Evolutionary conservation across 2,797 vertebrate genomes (phyloP).

Genomic region (Rhinella marina): DNA sequence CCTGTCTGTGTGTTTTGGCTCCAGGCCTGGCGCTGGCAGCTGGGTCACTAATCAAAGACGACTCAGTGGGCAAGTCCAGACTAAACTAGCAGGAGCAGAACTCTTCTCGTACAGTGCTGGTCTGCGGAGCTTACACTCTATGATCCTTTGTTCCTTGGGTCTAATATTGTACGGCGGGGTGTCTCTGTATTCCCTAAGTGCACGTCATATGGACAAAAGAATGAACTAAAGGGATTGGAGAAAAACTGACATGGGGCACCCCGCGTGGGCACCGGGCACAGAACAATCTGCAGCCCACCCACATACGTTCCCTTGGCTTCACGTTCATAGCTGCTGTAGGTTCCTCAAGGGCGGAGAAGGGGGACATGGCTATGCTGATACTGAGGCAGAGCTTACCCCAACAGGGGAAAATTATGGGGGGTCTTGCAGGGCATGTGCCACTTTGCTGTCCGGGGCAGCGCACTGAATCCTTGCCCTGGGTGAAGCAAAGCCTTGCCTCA

Average conservation of each 20-base stretch:
- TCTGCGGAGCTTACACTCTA: slow-evolving; percentile 20
- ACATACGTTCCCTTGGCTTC: not conserved
- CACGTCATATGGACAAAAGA: not conserved
- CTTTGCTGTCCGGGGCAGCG: too few relatives aligned
- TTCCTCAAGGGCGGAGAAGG: too few relatives aligned
- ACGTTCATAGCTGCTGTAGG: not conserved
- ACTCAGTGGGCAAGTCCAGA: slow-evolving; percentile 19
- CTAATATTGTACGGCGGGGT: not conserved
- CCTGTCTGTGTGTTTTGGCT: slow-evolving; percentile 42
- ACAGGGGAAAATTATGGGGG: too few relatives aligned
- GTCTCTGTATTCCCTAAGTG: not conserved
- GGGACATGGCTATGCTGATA: too few relatives aligned
- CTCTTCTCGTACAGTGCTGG: not conserved
- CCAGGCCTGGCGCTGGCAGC: slow-evolving; percentile 18
- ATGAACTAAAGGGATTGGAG: not conserved
- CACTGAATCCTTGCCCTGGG: not conserved
- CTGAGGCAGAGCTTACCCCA: too few relatives aligned
- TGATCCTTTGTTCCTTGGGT: not conserved
- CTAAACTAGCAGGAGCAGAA: not conserved
- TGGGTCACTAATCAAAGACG: slow-evolving; percentile 4
- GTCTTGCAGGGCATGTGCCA: too few relatives aligned
- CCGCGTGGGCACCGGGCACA: too few relatives aligned
- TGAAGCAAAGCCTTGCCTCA: not conserved
- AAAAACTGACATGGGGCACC: not conserved
- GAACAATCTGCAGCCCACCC: not conserved